Conservation (phyloP, 2,797 vertebrate species). For the Microctenopoma stevenorrisi region DNA sequence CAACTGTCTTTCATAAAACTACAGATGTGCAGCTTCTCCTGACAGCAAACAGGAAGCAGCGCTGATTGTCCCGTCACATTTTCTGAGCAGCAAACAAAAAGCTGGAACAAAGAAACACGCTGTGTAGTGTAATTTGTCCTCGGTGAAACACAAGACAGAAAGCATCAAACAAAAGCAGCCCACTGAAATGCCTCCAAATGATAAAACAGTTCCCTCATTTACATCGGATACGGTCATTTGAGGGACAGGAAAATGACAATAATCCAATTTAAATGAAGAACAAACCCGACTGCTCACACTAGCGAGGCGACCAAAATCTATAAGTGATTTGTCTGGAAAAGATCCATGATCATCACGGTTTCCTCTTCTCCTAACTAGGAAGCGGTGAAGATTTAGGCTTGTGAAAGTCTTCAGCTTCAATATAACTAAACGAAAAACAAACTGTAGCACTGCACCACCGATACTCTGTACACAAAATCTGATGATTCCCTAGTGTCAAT, state of each 20-base stretch:
- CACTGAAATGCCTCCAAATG: not conserved
- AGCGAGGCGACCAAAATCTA: not conserved
- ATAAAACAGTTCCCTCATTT: not conserved
- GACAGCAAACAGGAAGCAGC: not conserved
- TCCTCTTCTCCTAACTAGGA: no score
- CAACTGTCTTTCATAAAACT: not conserved
- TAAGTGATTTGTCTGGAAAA: not conserved
- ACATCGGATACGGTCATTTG: not conserved
- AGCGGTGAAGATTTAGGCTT: not conserved
- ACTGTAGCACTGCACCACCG: not conserved
- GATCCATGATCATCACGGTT: no score
- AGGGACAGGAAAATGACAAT: not conserved
- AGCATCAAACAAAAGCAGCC: not conserved
- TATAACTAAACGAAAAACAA: not conserved
- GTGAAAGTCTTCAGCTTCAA: no score
- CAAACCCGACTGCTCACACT: not conserved
- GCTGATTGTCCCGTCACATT: slow-evolving; percentile 6
- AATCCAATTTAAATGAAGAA: not conserved
- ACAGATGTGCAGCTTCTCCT: not conserved
- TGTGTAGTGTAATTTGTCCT: not conserved
- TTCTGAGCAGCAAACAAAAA: not conserved
- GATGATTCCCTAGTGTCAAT: no score
- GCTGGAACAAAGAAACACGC: not conserved
- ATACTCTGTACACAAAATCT: no score
- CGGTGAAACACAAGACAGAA: not conserved